Percentiles rank a stretch among this genome's conserved stretches.
These are phyloP conservation scores for Ictalurus punctatus DNA, from an alignment of 2,113 vertebrate species.

Conservation along the genomic window DNA sequence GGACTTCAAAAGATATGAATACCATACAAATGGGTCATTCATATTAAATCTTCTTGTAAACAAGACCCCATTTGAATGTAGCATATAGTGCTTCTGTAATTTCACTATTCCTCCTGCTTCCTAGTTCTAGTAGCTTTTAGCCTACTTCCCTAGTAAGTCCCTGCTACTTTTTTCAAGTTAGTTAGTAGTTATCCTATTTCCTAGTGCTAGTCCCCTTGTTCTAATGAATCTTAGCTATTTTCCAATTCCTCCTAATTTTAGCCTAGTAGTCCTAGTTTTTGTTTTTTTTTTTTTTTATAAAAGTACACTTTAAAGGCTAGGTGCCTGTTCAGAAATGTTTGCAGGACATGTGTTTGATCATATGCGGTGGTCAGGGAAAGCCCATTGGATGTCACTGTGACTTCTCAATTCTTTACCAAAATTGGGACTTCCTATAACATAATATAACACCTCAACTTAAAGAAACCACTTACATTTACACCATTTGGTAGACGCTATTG, in stretches of 20 bases:
- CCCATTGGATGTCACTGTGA: not conserved
- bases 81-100: not conserved
- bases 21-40: not conserved
- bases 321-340: too few relatives aligned
- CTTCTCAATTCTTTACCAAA: not conserved
- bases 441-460: not conserved
- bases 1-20: not conserved
- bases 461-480: not conserved
- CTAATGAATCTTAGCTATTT: not conserved
- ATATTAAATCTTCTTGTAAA: not conserved
- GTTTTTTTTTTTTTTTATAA: too few relatives aligned
- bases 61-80: not conserved
- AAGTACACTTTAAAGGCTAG: too few relatives aligned
- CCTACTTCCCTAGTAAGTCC: not conserved
- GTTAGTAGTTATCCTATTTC: not conserved
- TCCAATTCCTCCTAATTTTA: not conserved
- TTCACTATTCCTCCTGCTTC: not conserved
- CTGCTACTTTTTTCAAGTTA: not conserved
- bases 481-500: too few relatives aligned
- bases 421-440: not conserved
- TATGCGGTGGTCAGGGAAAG: not conserved
- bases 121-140: not conserved
- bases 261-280: not conserved
- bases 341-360: too few relatives aligned
- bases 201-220: not conserved